phyloP scores from a whole-genome alignment of 2,888 invertebrate genomes.

The Mythimna lalbum region DNA sequence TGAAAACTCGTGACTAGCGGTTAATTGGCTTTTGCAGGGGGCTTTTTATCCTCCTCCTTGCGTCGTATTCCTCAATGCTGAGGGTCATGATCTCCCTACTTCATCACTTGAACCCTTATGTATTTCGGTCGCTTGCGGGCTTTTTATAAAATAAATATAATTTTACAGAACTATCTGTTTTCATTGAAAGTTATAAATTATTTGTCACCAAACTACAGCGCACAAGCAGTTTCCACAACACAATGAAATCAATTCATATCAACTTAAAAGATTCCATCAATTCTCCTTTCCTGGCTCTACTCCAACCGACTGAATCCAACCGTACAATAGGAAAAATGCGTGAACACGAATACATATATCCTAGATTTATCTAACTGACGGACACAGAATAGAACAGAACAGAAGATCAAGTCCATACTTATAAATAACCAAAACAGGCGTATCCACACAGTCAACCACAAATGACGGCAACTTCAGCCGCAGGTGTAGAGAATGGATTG shows the following conservation, averaged over 20 bases:
- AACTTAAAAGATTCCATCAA: slow-evolving; percentile 42
- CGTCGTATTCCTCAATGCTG: too few relatives aligned
- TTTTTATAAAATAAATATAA: neutral
- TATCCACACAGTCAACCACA: too few relatives aligned
- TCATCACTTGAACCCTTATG: too few relatives aligned
- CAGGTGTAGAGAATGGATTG: too few relatives aligned
- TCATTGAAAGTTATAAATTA: neutral
- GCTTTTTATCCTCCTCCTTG: too few relatives aligned
- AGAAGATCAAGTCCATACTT: neutral
- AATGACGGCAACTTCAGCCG: too few relatives aligned
- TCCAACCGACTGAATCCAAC: slow-evolving; percentile 39
- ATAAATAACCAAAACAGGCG: too few relatives aligned
- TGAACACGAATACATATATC: slow-evolving; percentile 27
- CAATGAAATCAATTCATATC: slow-evolving; percentile 28
- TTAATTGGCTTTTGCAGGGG: too few relatives aligned
- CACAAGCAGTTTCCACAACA: neutral
- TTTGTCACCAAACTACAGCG: neutral
- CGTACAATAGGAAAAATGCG: slow-evolving; percentile 26
- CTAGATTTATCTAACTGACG: slow-evolving; percentile 12
- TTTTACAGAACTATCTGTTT: neutral
- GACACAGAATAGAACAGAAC: neutral
- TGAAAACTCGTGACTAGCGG: too few relatives aligned
- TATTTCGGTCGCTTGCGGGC: too few relatives aligned
- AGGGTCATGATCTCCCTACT: too few relatives aligned
- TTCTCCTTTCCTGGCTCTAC: slow-evolving; percentile 42